A percentile compares a stretch with the other conserved stretches of the same genome.
Evolutionary conservation across 2,888 invertebrate species (phyloP).

Genomic region (Dynastes maya): DNA sequence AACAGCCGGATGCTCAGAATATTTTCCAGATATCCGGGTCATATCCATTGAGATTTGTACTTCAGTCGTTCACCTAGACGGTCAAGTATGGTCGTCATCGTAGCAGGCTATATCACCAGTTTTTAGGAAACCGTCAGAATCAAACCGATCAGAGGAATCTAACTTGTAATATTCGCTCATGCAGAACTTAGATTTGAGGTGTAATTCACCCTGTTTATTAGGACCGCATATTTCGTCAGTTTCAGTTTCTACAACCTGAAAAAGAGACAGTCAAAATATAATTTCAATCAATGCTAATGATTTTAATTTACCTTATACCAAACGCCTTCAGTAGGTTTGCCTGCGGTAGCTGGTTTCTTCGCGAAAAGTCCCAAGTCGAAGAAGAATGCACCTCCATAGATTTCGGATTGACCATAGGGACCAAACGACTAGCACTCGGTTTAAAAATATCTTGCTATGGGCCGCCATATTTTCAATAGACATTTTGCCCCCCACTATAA

Average conservation of each 20-base stretch:
- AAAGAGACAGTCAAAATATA: slow-evolving; percentile 49
- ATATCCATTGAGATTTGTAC: slow-evolving; percentile 71
- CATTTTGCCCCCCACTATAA: slow-evolving; percentile 29
- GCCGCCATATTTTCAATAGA: slow-evolving; percentile 30
- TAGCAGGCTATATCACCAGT: slow-evolving; percentile 73
- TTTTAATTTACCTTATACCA: slow-evolving; percentile 36
- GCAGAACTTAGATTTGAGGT: slow-evolving; percentile 40
- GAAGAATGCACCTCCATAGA: not conserved
- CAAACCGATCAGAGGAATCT: slow-evolving; percentile 67
- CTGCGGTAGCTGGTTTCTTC: slow-evolving; percentile 25
- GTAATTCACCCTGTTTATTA: slow-evolving; percentile 62
- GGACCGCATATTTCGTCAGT: slow-evolving; percentile 60
- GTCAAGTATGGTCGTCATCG: slow-evolving; percentile 72
- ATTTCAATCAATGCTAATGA: too few relatives aligned
- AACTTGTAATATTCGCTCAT: slow-evolving; percentile 54
- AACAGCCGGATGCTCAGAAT: slow-evolving; percentile 65
- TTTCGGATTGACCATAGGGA: slow-evolving; percentile 45
- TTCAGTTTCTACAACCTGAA: slow-evolving; percentile 70
- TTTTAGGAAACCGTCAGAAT: slow-evolving; percentile 71
- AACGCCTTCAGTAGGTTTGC: slow-evolving; percentile 37
- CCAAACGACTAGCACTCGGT: not conserved
- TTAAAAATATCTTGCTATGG: slow-evolving; percentile 24
- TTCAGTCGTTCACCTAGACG: slow-evolving; percentile 73
- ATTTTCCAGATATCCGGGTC: slow-evolving; percentile 63
- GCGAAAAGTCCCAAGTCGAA: not conserved